Conservation (phyloP, 2,888 invertebrate genomes). For the Dasysyrphus albostriatus region DNA sequence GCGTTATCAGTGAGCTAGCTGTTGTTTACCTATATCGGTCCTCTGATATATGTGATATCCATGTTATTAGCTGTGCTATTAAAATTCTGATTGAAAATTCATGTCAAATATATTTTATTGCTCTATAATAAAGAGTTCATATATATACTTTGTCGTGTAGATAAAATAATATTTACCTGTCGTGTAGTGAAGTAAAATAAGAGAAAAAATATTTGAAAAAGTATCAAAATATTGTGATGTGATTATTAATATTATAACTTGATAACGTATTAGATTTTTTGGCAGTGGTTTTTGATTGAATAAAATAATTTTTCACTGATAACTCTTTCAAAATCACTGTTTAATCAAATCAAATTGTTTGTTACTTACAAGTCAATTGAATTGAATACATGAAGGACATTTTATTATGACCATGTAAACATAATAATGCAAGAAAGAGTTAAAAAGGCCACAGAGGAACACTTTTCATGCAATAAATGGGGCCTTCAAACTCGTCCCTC, state of each 20-base stretch:
- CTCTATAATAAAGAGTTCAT: conserved; percentile 56
- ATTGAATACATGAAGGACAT: too few relatives aligned
- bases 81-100: conserved; percentile 84
- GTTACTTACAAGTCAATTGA: background rate
- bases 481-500: too few relatives aligned
- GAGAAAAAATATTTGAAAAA: conserved; percentile 59
- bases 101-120: conserved; percentile 73
- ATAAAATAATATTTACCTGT: conserved; percentile 54
- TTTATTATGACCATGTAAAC: too few relatives aligned
- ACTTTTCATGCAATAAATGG: too few relatives aligned
- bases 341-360: background rate
- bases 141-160: conserved; percentile 56
- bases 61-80: conserved; percentile 83
- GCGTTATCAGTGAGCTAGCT: conserved; percentile 51
- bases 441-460: too few relatives aligned
- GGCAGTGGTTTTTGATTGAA: background rate
- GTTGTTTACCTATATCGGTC: conserved; percentile 68
- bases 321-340: background rate
- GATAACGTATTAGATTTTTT: background rate
- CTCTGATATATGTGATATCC: conserved; percentile 82
- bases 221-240: conserved; percentile 44
- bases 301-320: background rate
- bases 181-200: background rate
- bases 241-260: background rate
- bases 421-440: too few relatives aligned